These are phyloP conservation scores for Drosophila subpulchrella DNA, from an alignment of 1,140 invertebrate genomes.

Conservation along the genomic window DNA sequence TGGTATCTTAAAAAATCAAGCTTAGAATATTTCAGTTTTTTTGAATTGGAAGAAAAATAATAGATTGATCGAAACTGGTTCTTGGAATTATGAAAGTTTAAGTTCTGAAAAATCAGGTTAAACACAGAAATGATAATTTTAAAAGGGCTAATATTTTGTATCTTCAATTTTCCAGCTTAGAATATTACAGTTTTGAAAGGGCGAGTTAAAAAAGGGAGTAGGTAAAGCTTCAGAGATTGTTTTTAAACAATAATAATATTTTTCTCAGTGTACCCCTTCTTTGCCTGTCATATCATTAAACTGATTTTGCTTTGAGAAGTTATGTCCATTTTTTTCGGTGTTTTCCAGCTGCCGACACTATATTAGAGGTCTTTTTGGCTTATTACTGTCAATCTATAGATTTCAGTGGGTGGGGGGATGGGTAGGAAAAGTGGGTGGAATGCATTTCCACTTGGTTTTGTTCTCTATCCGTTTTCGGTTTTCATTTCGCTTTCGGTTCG, in stretches of 20 bases:
- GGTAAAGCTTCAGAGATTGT: no score
- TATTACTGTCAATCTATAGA: conserved; percentile 38
- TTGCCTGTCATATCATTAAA: conserved; percentile 2
- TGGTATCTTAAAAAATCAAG: no score
- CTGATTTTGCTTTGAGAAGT: not conserved
- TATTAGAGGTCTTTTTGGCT: conserved; percentile 19
- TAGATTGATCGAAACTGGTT: no score
- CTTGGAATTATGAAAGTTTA: no score
- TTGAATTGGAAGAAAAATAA: no score
- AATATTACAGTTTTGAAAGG: no score
- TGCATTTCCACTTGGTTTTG: conserved; percentile 28
- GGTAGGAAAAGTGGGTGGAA: conserved; percentile 13
- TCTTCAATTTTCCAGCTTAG: no score
- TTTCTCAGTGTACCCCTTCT: not conserved
- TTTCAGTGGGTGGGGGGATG: not conserved
- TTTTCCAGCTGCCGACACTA: conserved; percentile 27
- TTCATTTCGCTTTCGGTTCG: conserved; percentile 11
- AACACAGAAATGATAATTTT: not conserved
- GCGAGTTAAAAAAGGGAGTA: no score
- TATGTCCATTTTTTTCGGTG: conserved; percentile 4
- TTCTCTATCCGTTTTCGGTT: conserved; percentile 4
- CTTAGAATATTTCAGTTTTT: no score
- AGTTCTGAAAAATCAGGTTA: no score
- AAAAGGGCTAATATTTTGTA: no score
- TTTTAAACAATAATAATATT: not conserved